Conservation (phyloP, 2,113 vertebrate genomes). For the Piaya cayana region DNA sequence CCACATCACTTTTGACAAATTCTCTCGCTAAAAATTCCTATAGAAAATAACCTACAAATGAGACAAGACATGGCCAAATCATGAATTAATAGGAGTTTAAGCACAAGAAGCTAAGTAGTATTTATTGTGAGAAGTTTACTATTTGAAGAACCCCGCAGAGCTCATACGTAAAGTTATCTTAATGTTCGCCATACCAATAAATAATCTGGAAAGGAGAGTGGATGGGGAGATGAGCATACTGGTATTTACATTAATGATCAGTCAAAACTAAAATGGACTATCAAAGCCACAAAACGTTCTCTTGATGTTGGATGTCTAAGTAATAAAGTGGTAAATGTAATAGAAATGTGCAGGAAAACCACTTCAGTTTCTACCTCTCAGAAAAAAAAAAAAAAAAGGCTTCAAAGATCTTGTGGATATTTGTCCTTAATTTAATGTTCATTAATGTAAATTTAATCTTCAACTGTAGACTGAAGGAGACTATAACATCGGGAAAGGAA, state of each 20-base stretch:
- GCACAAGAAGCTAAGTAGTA: neutral
- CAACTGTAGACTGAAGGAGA: neutral
- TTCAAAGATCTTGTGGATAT: neutral
- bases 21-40: neutral
- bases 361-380: neutral
- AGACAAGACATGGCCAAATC: neutral
- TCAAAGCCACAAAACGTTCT: neutral
- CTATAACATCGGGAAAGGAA: neutral
- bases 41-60: neutral
- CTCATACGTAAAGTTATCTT: neutral
- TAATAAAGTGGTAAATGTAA: neutral
- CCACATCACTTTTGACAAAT: neutral
- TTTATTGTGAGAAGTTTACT: neutral
- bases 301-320: neutral
- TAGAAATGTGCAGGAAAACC: neutral
- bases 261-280: neutral
- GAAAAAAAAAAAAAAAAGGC: neutral
- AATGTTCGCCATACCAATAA: neutral
- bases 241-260: too few relatives aligned
- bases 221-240: neutral
- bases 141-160: neutral
- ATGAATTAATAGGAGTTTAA: neutral
- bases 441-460: neutral
- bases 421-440: neutral
- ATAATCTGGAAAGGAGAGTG: neutral